These are phyloP conservation scores for Chloromyia formosa DNA, from an alignment of 2,888 invertebrate genomes.

Conservation along the genomic window DNA sequence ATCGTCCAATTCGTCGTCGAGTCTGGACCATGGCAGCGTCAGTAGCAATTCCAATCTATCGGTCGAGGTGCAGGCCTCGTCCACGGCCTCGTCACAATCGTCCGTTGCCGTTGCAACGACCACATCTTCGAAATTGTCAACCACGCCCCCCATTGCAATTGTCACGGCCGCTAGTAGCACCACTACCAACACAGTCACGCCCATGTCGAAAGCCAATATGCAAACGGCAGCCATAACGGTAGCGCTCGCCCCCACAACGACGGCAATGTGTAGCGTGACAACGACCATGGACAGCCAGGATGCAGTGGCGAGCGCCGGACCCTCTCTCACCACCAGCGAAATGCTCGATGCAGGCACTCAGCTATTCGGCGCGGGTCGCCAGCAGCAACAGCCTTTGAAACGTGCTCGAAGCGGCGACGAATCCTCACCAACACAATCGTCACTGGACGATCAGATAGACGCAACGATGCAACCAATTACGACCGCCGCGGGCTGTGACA, in stretches of 20 bases:
- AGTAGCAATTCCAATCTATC: conserved; percentile 49
- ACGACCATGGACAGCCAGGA: background rate
- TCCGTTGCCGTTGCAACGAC: background rate
- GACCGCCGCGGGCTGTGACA: background rate
- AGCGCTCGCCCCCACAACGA: background rate
- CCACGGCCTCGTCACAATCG: conserved; percentile 44
- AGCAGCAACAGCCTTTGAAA: background rate
- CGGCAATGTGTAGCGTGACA: background rate
- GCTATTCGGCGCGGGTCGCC: background rate
- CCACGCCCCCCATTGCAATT: background rate
- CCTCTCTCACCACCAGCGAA: background rate
- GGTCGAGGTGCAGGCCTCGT: conserved; percentile 46
- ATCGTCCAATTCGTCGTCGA: conserved; percentile 53
- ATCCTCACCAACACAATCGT: background rate
- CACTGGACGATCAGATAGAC: conserved; percentile 32
- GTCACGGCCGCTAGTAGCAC: background rate
- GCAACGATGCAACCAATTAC: conserved; percentile 38
- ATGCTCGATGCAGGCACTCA: background rate
- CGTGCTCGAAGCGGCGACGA: background rate
- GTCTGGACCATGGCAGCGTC: conserved; percentile 51
- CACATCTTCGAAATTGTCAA: background rate
- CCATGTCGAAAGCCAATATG: background rate
- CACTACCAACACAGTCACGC: background rate
- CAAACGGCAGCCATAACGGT: background rate
- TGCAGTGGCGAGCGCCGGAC: background rate